These are phyloP conservation scores for Festucalex cinctus DNA, from an alignment of 2,113 vertebrate species.

Conservation along the genomic window DNA sequence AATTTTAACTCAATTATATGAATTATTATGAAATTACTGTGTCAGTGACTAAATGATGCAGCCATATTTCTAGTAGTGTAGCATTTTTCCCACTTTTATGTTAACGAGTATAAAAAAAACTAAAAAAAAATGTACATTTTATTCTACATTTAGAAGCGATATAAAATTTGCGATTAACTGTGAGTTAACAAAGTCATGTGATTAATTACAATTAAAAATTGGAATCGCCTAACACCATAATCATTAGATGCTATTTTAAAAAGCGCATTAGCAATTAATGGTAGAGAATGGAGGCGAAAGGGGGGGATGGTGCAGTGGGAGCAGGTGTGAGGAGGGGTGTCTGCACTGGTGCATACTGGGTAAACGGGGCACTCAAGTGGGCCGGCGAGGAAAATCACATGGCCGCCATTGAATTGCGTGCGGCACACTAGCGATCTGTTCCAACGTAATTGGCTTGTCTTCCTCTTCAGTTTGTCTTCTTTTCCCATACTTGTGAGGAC, in stretches of 20 bases:
- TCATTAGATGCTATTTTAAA: neutral
- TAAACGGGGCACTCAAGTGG: conserved; percentile 33
- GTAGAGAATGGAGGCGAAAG: neutral
- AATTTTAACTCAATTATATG: no score
- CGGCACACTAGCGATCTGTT: conserved; percentile 2
- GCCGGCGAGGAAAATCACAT: conserved; percentile 37
- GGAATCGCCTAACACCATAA: no score
- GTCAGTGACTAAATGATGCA: no score
- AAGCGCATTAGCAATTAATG: neutral
- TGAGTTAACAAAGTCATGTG: no score
- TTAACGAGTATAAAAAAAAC: no score
- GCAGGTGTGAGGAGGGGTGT: conserved; percentile 34
- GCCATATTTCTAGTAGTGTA: no score
- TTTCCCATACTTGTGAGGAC: neutral
- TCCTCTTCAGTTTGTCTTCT: neutral
- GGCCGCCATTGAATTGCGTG: conserved; percentile 25
- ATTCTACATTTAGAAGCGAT: no score
- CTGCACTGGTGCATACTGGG: conserved; percentile 27
- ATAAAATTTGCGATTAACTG: no score
- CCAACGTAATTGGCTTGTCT: neutral
- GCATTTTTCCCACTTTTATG: no score
- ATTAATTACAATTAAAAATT: no score
- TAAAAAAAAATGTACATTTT: no score
- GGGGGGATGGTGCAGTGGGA: conserved; percentile 19
- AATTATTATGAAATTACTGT: no score